Evolutionary conservation across 2,113 vertebrate species (phyloP).

Genomic region (Caranx ignobilis): DNA sequence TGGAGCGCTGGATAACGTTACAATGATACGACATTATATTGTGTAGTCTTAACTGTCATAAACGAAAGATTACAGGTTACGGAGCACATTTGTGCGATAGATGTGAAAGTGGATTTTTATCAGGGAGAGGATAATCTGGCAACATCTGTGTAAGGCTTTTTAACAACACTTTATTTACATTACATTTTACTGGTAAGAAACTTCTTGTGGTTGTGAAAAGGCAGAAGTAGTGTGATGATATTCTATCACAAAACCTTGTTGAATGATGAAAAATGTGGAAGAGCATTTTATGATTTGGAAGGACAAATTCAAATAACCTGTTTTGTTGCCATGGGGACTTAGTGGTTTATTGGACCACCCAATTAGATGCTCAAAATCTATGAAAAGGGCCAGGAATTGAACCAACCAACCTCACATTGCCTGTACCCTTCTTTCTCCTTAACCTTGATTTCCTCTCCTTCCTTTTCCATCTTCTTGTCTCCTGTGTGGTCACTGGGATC

Average conservation of each 20-base stretch:
- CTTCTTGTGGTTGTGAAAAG: too few species aligned
- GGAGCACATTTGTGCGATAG: too few species aligned
- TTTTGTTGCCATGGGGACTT: neutral
- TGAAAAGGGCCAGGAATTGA: neutral
- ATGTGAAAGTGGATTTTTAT: neutral
- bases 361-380: neutral
- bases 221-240: neutral
- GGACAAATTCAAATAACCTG: neutral
- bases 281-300: too few species aligned
- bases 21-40: too few species aligned
- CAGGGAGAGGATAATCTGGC: neutral
- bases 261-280: neutral
- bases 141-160: neutral
- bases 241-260: too few species aligned
- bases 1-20: too few species aligned
- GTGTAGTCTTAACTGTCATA: too few species aligned
- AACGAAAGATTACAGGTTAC: too few species aligned
- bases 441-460: constrained; percentile 25
- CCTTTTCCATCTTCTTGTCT: constrained; percentile 9
- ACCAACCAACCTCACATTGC: neutral
- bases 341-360: neutral
- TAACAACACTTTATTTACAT: too few species aligned
- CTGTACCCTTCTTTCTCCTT: neutral
- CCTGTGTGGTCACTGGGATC: constrained; percentile 50
- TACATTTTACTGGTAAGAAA: too few species aligned